phyloP scores from a whole-genome alignment of 2,888 invertebrate genomes.

The Scaptomyza parva region DNA sequence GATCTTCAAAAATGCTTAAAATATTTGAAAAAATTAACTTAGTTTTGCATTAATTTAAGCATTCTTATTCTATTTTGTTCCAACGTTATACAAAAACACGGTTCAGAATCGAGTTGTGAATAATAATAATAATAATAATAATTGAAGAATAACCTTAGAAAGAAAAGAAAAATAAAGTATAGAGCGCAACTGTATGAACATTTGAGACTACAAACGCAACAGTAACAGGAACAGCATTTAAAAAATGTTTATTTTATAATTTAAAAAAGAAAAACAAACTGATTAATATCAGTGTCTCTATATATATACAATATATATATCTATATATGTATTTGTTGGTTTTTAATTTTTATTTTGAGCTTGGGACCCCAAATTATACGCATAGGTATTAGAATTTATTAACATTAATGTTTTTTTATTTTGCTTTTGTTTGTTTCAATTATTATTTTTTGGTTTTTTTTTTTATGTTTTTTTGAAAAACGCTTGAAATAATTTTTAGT shows the following conservation, averaged over 20 bases:
- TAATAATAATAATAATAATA: conserved; percentile 32
- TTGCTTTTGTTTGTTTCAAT: conserved; percentile 36
- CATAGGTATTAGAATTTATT: conserved; percentile 52
- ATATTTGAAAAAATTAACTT: conserved; percentile 18
- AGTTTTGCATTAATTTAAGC: conserved; percentile 29
- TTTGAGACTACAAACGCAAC: conserved; percentile 80
- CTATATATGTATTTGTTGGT: conserved; percentile 30
- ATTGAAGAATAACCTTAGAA: conserved; percentile 9
- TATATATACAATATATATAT: conserved; percentile 6
- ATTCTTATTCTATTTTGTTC: conserved; percentile 41
- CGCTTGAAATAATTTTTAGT: conserved; percentile 52
- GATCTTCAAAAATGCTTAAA: conserved; percentile 6
- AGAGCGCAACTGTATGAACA: conserved; percentile 60
- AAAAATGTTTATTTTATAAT: conserved; percentile 75
- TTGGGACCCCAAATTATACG: conserved; percentile 30
- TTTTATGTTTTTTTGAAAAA: conserved; percentile 65
- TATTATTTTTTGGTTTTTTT: conserved; percentile 26
- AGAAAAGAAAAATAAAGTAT: conserved; percentile 26
- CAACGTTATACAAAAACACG: conserved; percentile 12
- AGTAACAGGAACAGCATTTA: conserved; percentile 79
- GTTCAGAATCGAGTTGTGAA: conserved; percentile 29
- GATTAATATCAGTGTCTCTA: conserved; percentile 15
- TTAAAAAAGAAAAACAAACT: conserved; percentile 37
- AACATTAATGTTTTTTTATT: conserved; percentile 34
- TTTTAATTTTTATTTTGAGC: too few relatives aligned